Percentiles rank a stretch among this genome's conserved stretches.
Conservation (phyloP, 1,140 invertebrate species). For the Agrilus planipennis region DNA sequence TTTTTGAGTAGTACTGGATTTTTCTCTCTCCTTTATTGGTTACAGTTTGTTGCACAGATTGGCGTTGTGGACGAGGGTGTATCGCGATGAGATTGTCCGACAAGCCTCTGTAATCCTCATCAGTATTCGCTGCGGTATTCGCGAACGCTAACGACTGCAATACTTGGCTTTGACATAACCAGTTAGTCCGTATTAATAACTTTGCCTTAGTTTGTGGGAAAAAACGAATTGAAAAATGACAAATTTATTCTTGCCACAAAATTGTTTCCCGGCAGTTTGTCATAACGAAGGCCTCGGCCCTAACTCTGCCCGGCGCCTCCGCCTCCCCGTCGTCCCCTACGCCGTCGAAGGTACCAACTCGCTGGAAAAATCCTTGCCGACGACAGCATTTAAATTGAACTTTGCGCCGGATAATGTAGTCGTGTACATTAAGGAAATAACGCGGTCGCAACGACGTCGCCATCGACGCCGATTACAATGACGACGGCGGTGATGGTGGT, state of each 20-base stretch:
- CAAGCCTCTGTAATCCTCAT: conserved; percentile 27
- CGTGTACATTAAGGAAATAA: too few relatives aligned
- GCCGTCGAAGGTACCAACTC: too few relatives aligned
- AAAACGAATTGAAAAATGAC: conserved; percentile 35
- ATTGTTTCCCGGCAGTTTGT: conserved; percentile 27
- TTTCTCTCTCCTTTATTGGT: conserved; percentile 3
- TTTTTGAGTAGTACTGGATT: background rate
- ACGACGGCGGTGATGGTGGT: too few relatives aligned
- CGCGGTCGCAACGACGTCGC: too few relatives aligned
- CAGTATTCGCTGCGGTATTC: conserved; percentile 28
- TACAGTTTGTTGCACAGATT: too few relatives aligned
- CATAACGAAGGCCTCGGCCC: conserved; percentile 17
- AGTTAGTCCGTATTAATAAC: conserved; percentile 38
- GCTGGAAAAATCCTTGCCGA: conserved; percentile 31
- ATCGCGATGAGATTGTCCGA: conserved; percentile 31
- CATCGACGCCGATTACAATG: too few relatives aligned
- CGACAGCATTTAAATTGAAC: conserved; percentile 33
- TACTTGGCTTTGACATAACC: conserved; percentile 37
- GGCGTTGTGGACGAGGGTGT: conserved; percentile 12
- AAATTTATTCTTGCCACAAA: conserved; percentile 25
- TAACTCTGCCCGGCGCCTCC: background rate
- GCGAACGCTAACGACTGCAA: conserved; percentile 29
- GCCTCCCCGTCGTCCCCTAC: conserved; percentile 1
- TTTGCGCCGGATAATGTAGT: too few relatives aligned
- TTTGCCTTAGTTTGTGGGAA: conserved; percentile 32